phyloP scores from a whole-genome alignment of 2,888 invertebrate genomes.

The Hoplodrina ambigua region DNA sequence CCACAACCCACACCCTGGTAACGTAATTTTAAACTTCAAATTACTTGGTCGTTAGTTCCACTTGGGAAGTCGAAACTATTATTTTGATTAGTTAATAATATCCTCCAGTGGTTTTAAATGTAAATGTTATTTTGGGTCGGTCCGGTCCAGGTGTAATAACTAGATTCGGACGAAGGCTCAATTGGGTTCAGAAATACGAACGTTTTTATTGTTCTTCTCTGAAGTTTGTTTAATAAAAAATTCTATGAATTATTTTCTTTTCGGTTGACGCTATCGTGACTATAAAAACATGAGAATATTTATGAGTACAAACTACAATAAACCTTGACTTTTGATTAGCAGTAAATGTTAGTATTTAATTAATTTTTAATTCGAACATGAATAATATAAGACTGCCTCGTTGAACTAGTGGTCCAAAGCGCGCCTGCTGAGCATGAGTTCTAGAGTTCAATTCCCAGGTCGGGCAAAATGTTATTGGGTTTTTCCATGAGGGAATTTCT shows the following conservation, averaged over 20 bases:
- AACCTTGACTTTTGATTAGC: too few relatives aligned
- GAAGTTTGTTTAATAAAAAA: not conserved
- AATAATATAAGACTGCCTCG: too few relatives aligned
- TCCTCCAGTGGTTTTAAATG: slow-evolving; percentile 46
- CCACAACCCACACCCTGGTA: not conserved
- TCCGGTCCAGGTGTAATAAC: slow-evolving; percentile 31
- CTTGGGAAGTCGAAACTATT: slow-evolving; percentile 35
- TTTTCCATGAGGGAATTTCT: too few relatives aligned
- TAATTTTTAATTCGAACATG: too few relatives aligned
- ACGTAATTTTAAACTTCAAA: slow-evolving; percentile 48
- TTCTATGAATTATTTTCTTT: not conserved
- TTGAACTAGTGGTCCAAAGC: too few relatives aligned
- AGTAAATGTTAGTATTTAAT: too few relatives aligned
- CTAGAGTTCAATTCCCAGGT: too few relatives aligned
- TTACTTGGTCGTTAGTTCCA: slow-evolving; percentile 40
- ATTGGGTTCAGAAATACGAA: slow-evolving; percentile 20
- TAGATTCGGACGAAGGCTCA: slow-evolving; percentile 15
- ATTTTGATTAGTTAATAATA: slow-evolving; percentile 54
- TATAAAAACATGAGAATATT: not conserved
- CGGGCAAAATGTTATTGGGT: too few relatives aligned
- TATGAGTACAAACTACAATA: too few relatives aligned
- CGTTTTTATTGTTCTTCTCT: slow-evolving; percentile 10
- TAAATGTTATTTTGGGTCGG: slow-evolving; percentile 54
- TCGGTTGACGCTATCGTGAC: not conserved
- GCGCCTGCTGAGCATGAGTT: too few relatives aligned